Conservation (phyloP, 2,113 vertebrate species). For the Ptilorrhoa leucosticta region DNA sequence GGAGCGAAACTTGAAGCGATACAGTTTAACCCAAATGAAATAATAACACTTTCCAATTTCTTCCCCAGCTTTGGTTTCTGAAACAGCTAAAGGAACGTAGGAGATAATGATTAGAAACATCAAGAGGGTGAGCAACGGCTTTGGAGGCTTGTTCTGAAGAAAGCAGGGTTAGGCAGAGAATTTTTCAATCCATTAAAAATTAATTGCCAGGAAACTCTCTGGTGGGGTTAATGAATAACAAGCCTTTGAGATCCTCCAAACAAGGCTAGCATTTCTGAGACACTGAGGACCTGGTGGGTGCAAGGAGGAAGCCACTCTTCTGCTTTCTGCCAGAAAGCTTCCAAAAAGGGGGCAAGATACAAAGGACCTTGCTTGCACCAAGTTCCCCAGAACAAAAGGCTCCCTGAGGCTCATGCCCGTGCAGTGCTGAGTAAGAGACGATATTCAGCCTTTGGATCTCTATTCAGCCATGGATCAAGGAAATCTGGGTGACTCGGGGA, state of each 20-base stretch:
- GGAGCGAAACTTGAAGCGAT: neutral
- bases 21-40: conserved; percentile 60
- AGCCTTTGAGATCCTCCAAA: neutral
- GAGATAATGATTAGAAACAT: conserved; percentile 45
- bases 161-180: neutral
- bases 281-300: neutral
- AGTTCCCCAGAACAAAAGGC: neutral
- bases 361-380: neutral
- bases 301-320: neutral
- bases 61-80: conserved; percentile 20
- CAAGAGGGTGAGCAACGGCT: conserved; percentile 8
- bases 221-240: neutral
- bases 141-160: neutral
- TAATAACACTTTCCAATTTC: conserved; percentile 47
- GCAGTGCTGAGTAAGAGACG: neutral
- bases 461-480: neutral
- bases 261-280: neutral
- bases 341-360: neutral
- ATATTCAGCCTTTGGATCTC: neutral
- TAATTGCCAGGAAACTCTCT: conserved; percentile 31
- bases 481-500: neutral
- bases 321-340: neutral
- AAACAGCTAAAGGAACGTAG: neutral
- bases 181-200: conserved; percentile 44
- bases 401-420: neutral